A percentile compares a stretch with the other conserved stretches of the same genome.
Evolutionary conservation across 2,797 vertebrate species (phyloP).

Genomic region (Cyprinodon diabolis): DNA sequence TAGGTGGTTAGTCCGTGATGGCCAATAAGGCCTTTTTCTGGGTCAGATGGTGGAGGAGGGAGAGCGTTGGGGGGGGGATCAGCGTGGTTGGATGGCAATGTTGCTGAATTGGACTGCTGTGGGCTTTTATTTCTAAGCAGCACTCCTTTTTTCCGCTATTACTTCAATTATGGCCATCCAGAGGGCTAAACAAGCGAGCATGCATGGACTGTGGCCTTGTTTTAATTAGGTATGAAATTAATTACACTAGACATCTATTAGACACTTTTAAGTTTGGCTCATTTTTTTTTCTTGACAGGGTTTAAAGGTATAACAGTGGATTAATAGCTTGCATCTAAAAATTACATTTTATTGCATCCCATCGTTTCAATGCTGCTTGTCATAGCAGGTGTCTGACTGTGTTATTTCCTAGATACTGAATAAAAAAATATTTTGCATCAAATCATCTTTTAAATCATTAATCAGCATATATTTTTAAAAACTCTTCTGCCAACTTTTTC

Average conservation of each 20-base stretch:
- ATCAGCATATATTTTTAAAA: not conserved
- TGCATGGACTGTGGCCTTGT: constrained; percentile 68
- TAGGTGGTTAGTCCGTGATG: constrained; percentile 76
- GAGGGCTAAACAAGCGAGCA: constrained; percentile 69
- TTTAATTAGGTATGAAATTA: constrained; percentile 85
- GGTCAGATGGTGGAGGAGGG: constrained; percentile 62
- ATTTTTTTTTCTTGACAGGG: constrained; percentile 72
- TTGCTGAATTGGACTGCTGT: constrained; percentile 73
- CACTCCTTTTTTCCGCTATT: constrained; percentile 64
- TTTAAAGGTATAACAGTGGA: constrained; percentile 85
- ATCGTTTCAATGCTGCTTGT: constrained; percentile 66
- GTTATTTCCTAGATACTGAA: constrained; percentile 11
- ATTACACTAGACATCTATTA: constrained; percentile 82
- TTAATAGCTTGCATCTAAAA: constrained; percentile 81
- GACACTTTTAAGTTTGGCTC: constrained; percentile 80
- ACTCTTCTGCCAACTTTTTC: not conserved
- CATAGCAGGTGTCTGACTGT: constrained; percentile 68
- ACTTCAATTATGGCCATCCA: constrained; percentile 76
- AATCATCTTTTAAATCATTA: not conserved
- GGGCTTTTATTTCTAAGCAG: constrained; percentile 70
- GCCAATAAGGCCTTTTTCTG: constrained; percentile 74
- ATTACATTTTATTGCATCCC: constrained; percentile 74
- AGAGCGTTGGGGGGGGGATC: constrained; percentile 8
- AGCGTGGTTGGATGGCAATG: constrained; percentile 56
- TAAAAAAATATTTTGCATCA: constrained; percentile 7